phyloP scores from a whole-genome alignment of 2,797 vertebrate species.

The Hybognathus amarus region DNA sequence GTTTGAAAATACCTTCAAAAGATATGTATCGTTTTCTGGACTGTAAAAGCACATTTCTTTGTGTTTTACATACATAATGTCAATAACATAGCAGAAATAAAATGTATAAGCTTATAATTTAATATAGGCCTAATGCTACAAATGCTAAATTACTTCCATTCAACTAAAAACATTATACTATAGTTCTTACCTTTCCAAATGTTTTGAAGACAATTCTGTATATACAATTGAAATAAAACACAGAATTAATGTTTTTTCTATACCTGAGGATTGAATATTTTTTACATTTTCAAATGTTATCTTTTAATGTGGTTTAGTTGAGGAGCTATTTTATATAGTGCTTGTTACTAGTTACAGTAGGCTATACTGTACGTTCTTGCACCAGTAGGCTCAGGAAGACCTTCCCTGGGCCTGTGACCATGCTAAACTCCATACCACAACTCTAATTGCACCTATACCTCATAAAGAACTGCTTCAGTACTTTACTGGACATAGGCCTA shows the following conservation, averaged over 20 bases:
- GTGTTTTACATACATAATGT: neutral
- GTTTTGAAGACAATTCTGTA: neutral
- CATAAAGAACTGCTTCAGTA: neutral
- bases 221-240: neutral
- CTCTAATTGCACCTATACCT: too few relatives aligned
- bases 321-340: too few relatives aligned
- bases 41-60: neutral
- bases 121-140: neutral
- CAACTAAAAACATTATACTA: neutral
- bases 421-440: too few relatives aligned
- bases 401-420: too few relatives aligned
- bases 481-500: neutral
- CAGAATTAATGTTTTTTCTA: neutral
- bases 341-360: too few relatives aligned
- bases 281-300: too few relatives aligned
- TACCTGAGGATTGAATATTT: neutral
- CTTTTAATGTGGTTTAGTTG: too few relatives aligned
- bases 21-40: neutral
- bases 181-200: neutral
- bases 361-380: too few relatives aligned
- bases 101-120: neutral
- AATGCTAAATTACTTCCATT: neutral
- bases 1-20: conserved; percentile 1
- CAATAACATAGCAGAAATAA: neutral
- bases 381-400: too few relatives aligned